A percentile compares a stretch with the other conserved stretches of the same genome.
These are phyloP conservation scores for Astyanax mexicanus DNA, from an alignment of 2,797 vertebrate species.

Conservation along the genomic window DNA sequence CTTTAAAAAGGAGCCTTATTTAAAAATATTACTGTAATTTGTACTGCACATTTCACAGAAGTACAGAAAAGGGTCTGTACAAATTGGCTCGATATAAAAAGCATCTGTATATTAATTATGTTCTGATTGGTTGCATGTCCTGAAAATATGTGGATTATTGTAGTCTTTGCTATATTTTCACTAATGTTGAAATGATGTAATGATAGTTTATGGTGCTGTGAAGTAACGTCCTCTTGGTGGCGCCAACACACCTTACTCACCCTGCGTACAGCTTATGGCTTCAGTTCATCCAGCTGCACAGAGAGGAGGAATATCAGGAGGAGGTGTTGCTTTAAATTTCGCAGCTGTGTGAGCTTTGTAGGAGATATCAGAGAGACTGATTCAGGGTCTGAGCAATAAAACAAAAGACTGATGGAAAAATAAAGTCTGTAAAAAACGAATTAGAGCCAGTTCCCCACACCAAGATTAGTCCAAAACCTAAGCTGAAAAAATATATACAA, in stretches of 20 bases:
- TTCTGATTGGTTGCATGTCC: background rate
- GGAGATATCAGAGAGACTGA: background rate
- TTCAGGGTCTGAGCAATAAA: background rate
- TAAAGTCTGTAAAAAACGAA: no score
- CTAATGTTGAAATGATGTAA: background rate
- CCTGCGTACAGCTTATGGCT: background rate
- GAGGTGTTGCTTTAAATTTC: constrained; percentile 22
- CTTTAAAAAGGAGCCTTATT: no score
- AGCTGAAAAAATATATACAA: no score
- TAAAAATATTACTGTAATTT: no score
- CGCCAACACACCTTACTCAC: constrained; percentile 46
- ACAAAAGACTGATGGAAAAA: background rate
- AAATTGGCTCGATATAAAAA: no score
- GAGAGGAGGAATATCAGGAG: background rate
- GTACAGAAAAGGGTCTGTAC: no score
- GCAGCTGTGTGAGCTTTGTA: background rate
- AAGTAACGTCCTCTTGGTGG: constrained; percentile 57
- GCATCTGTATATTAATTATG: no score
- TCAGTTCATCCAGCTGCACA: background rate
- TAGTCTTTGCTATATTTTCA: no score
- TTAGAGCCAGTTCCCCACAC: background rate
- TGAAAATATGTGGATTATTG: background rate
- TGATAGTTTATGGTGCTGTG: background rate
- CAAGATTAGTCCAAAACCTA: no score
- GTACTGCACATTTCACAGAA: no score